These are phyloP conservation scores for Porites lutea DNA, from an alignment of 64 coral and sea anemone species.

Conservation along the genomic window DNA sequence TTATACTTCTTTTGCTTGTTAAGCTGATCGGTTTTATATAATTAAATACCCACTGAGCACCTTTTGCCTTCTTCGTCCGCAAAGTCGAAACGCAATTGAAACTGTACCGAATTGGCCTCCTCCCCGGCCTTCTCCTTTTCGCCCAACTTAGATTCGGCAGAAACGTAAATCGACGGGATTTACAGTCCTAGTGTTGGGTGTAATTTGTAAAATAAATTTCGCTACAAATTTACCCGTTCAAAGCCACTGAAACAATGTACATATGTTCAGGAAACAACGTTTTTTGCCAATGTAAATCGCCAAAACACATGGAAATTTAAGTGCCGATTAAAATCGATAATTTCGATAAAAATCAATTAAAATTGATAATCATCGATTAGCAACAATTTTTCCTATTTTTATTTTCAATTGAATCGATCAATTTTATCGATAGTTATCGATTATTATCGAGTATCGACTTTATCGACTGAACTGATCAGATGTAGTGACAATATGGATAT, in stretches of 20 bases:
- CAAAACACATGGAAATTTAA: too few relatives aligned
- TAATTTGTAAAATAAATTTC: too few relatives aligned
- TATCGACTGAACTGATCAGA: background rate
- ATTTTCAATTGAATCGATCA: too few relatives aligned
- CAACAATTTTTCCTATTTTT: too few relatives aligned
- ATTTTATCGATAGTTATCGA: background rate
- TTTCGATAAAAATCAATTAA: too few relatives aligned
- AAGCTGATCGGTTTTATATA: background rate
- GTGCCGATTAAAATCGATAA: too few relatives aligned
- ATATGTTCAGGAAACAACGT: too few relatives aligned
- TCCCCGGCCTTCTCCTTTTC: too few relatives aligned
- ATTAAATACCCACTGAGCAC: background rate
- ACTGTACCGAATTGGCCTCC: background rate
- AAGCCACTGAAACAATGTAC: too few relatives aligned
- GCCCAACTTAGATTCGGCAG: background rate
- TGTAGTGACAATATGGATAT: background rate
- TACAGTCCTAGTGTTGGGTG: background rate
- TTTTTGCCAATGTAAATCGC: too few relatives aligned
- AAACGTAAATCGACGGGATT: background rate
- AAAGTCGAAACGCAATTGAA: background rate
- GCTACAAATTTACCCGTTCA: too few relatives aligned
- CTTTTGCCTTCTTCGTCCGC: background rate
- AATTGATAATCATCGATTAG: too few relatives aligned
- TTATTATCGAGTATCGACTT: background rate
- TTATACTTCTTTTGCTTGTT: background rate